These are phyloP conservation scores for Eristalis tenax DNA, from an alignment of 2,888 invertebrate genomes.

Conservation along the genomic window DNA sequence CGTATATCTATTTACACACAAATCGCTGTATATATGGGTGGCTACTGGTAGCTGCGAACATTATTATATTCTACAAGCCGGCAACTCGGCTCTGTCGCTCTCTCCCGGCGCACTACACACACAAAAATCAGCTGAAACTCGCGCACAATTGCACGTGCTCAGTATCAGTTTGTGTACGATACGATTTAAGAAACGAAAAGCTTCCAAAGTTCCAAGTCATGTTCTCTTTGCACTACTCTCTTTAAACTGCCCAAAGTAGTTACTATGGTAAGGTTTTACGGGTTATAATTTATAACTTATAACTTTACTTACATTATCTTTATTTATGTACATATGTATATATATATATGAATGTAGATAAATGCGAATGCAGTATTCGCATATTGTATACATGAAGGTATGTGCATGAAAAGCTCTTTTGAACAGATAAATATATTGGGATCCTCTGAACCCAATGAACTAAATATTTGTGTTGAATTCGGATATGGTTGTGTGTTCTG, in stretches of 20 bases:
- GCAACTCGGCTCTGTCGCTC: constrained; percentile 3
- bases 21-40: not conserved
- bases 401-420: not conserved
- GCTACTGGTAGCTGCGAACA: not conserved
- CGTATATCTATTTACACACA: not conserved
- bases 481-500: not conserved
- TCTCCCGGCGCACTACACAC: not conserved
- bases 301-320: not conserved
- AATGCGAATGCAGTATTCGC: not conserved
- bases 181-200: constrained; percentile 11
- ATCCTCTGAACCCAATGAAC: not conserved
- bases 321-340: not conserved
- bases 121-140: constrained; percentile 48
- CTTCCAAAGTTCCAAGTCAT: constrained; percentile 24
- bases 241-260: not conserved
- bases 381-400: not conserved
- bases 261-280: not conserved
- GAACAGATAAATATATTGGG: not conserved
- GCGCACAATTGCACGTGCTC: constrained; percentile 55
- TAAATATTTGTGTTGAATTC: not conserved
- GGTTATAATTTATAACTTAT: not conserved
- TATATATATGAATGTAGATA: too few relatives aligned
- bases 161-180: not conserved
- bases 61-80: constrained; percentile 23
- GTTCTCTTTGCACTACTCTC: not conserved